Evolutionary conservation across 1,140 invertebrate species (phyloP), one percentile per base, ranked within the genome.

Genomic region (Drosophila murphyi): DNA sequence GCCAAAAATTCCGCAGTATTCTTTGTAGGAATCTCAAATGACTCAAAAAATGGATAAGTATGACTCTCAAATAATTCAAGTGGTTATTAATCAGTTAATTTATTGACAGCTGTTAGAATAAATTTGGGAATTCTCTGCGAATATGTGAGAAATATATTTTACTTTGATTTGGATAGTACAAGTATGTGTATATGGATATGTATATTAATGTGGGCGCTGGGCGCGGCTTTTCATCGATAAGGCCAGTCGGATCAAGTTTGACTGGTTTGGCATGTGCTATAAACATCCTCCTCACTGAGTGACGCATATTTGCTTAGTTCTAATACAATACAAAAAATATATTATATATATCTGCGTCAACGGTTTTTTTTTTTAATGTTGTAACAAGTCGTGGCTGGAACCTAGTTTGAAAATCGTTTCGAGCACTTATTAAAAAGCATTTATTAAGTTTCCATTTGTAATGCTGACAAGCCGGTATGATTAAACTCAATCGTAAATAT

Each of bases 241-340:
- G 63, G 63, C 54, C 68, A 54, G 8, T 20, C 67, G 2, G 67
- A 70, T 70, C 67, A 52, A 61, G 67, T 70, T 70, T 62, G 28
- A 62, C 67, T 54, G 67, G 67, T 70, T 70, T 70, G 4, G 43
- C 41, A 47, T 45, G 32, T 48, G 57, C 41, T 7, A 47, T 39
- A 20, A 37, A 51, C 29, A 57, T 68, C 57, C 57, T 6, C 57
- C 52, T 10, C 20, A 20, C 20, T 20, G 20, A 20, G 20, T 20
- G 20, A 20, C 20, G 20, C 20, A 20, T 20, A 20, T 20, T 41
- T 29, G 5, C 12, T 29, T 43, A 54, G 20, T 20, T 20, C 20
- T 20, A 20, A 20, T 12, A 55, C 29, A 28, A 57, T 43, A 43
- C 31, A 39, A 28, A 34, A 54, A 20, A 20, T 20, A 20, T 20